Percentiles rank a stretch among this genome's conserved stretches.
phyloP scores from a whole-genome alignment of 2,113 vertebrate species.

The Panthera leo region DNA sequence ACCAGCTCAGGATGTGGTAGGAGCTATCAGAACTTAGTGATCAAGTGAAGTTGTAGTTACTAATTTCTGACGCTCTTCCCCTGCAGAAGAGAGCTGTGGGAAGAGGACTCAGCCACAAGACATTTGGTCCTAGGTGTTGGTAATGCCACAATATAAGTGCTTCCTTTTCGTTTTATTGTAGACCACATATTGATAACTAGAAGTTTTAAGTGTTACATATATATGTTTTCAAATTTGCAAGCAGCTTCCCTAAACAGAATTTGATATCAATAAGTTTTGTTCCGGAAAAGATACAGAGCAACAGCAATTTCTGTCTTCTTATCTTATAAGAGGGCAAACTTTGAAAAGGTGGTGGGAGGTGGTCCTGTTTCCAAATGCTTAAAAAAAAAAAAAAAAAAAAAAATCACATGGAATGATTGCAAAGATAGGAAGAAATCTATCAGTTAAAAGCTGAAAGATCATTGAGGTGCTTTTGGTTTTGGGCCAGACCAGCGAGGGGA shows the following conservation, averaged over 20 bases:
- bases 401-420: conserved; percentile 45
- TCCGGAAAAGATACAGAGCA: conserved; percentile 40
- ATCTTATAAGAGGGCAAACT: conserved; percentile 61
- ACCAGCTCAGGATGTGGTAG: conserved; percentile 75
- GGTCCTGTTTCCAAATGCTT: conserved; percentile 53
- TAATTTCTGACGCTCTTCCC: conserved; percentile 80
- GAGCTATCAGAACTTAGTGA: conserved; percentile 76
- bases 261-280: conserved; percentile 46
- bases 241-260: conserved; percentile 57
- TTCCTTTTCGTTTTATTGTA: conserved; percentile 79
- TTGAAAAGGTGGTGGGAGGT: conserved; percentile 72
- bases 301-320: conserved; percentile 57
- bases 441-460: conserved; percentile 62
- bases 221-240: conserved; percentile 67
- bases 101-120: conserved; percentile 81
- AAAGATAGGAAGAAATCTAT: conserved; percentile 62
- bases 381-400: not conserved
- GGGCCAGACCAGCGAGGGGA: conserved; percentile 43
- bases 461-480: conserved; percentile 53
- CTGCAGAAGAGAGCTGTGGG: conserved; percentile 80
- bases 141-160: conserved; percentile 79
- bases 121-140: conserved; percentile 80
- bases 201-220: conserved; percentile 69
- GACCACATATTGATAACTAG: conserved; percentile 73
- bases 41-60: conserved; percentile 73